These are phyloP conservation scores for Heliconius ethilla DNA, from an alignment of 2,888 invertebrate species.

Conservation along the genomic window DNA sequence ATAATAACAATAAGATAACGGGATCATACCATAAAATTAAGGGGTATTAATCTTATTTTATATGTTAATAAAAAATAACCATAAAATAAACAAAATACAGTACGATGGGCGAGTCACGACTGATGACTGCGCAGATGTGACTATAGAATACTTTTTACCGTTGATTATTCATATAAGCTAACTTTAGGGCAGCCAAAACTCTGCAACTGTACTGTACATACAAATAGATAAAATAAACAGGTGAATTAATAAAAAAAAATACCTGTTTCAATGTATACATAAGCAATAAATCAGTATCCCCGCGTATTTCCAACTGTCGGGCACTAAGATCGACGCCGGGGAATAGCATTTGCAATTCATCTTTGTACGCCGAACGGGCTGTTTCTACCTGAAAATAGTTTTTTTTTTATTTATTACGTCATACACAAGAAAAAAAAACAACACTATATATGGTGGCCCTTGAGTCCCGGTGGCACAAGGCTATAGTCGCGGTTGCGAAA, in stretches of 20 bases:
- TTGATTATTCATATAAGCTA: no score
- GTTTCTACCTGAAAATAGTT: slow-evolving; percentile 61
- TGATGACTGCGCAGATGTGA: no score
- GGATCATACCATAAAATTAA: no score
- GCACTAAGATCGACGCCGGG: slow-evolving; percentile 68
- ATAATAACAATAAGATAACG: no score
- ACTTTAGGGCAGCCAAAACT: not conserved
- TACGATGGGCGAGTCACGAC: not conserved
- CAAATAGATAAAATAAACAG: no score
- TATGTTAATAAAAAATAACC: not conserved
- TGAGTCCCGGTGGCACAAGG: no score
- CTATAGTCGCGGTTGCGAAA: no score
- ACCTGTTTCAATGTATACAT: slow-evolving; percentile 71
- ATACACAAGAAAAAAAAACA: no score
- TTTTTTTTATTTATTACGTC: no score
- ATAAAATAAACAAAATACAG: not conserved
- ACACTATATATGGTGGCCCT: not conserved
- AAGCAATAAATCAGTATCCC: slow-evolving; percentile 68
- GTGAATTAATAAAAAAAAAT: not conserved
- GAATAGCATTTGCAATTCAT: slow-evolving; percentile 66
- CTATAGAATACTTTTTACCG: no score
- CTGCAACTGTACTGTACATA: not conserved
- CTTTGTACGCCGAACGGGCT: slow-evolving; percentile 62
- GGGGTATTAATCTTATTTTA: no score
- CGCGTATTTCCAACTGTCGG: slow-evolving; percentile 61